These are phyloP conservation scores for Poecilobothrus nobilitatus DNA, from an alignment of 2,888 invertebrate species.

Conservation along the genomic window DNA sequence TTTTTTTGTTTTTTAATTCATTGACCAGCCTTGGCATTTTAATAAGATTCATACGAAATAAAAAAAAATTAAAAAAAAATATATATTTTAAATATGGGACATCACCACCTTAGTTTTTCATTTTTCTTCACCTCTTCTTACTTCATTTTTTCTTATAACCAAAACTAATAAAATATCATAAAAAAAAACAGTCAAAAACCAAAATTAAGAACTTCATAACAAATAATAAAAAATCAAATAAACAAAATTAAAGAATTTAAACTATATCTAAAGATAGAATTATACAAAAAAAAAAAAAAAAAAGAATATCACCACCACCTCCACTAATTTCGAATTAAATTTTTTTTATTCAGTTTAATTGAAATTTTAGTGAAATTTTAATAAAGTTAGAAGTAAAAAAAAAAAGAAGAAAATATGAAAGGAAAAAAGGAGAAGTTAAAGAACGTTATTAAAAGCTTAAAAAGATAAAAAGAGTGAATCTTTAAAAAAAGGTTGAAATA, in stretches of 20 bases:
- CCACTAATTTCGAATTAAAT: background rate
- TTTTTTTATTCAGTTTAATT: background rate
- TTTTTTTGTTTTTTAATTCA: background rate
- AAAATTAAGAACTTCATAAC: background rate
- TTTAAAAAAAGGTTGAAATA: background rate
- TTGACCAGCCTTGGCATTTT: constrained; percentile 1
- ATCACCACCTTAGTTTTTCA: background rate
- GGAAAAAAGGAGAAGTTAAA: background rate
- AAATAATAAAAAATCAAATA: background rate
- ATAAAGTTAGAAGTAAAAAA: background rate
- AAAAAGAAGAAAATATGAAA: background rate
- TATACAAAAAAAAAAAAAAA: background rate
- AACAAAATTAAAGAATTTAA: background rate
- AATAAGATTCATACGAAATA: background rate
- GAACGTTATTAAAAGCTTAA: background rate
- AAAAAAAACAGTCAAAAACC: background rate
- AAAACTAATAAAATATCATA: background rate
- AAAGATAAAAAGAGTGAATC: background rate
- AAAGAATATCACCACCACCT: background rate
- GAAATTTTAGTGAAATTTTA: background rate
- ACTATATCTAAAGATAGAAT: no score
- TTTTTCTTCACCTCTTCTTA: background rate
- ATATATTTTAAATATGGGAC: background rate
- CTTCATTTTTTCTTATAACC: background rate
- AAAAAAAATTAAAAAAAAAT: background rate